These are phyloP conservation scores for Thymelicus lineola DNA, from an alignment of 2,888 invertebrate species.

Conservation along the genomic window DNA sequence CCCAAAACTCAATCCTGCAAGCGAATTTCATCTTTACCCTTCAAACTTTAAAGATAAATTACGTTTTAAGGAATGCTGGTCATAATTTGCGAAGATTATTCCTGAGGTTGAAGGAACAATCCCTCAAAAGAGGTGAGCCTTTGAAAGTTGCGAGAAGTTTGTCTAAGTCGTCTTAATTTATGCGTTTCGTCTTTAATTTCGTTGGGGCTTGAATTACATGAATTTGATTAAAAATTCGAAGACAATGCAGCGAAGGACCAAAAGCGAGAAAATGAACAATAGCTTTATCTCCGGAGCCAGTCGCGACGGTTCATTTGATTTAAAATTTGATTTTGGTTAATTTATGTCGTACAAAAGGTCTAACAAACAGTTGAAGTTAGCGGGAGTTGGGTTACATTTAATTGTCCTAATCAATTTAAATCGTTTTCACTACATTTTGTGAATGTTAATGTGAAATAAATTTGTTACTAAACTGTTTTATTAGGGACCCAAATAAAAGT, in stretches of 20 bases:
- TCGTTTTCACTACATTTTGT: neutral
- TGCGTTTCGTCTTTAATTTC: constrained; percentile 76
- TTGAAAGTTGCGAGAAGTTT: constrained; percentile 72
- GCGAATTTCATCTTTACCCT: constrained; percentile 19
- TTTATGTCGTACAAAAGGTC: constrained; percentile 27
- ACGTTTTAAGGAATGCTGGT: neutral
- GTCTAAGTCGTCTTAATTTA: constrained; percentile 74
- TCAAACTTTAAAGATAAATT: constrained; percentile 1
- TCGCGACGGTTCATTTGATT: constrained; percentile 32
- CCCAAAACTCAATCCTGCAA: constrained; percentile 7
- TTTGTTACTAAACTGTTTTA: neutral
- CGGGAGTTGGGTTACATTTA: constrained; percentile 12
- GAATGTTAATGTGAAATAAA: neutral
- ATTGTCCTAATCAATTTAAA: constrained; percentile 12
- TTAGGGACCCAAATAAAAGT: too few species aligned
- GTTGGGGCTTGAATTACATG: constrained; percentile 57
- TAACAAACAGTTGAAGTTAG: constrained; percentile 17
- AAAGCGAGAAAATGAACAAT: constrained; percentile 56
- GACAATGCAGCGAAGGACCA: constrained; percentile 62
- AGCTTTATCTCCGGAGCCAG: constrained; percentile 51
- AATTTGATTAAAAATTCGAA: constrained; percentile 72
- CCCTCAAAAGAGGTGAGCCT: constrained; percentile 67
- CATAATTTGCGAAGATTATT: constrained; percentile 38
- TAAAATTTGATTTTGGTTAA: constrained; percentile 36
- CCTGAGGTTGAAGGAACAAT: constrained; percentile 63